Conservation (phyloP, 1,140 invertebrate genomes). For the Drosophila littoralis region DNA sequence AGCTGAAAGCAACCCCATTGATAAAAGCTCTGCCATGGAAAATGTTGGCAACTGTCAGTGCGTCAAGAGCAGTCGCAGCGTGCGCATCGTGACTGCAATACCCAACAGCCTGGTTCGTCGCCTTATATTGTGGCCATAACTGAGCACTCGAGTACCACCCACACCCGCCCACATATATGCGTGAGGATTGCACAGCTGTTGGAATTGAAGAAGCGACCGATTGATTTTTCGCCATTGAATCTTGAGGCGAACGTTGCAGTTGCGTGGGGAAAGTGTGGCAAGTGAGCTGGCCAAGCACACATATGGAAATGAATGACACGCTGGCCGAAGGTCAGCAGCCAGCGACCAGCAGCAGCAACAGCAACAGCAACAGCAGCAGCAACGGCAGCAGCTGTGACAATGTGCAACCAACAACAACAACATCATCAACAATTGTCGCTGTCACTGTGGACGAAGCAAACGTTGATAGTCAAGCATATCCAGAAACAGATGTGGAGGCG, state of each 20-base stretch:
- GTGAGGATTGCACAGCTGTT: conserved; percentile 61
- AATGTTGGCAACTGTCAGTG: conserved; percentile 43
- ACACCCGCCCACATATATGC: conserved; percentile 8
- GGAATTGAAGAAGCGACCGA: conserved; percentile 49
- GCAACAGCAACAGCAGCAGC: not conserved
- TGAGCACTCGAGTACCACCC: conserved; percentile 4
- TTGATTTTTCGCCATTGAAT: conserved; percentile 64
- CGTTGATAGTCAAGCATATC: conserved; percentile 27
- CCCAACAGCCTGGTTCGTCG: not conserved
- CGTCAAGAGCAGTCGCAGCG: conserved; percentile 53
- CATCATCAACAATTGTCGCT: not conserved
- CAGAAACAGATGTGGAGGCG: conserved; percentile 12
- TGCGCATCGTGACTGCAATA: conserved; percentile 35
- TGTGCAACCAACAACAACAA: conserved; percentile 6
- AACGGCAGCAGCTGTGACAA: conserved; percentile 25
- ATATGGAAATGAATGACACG: conserved; percentile 42
- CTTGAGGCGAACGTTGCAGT: not conserved
- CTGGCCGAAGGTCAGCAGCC: conserved; percentile 39
- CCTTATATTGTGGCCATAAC: conserved; percentile 17
- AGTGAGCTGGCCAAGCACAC: conserved; percentile 4
- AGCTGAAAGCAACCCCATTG: conserved; percentile 19
- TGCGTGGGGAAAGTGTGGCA: not conserved
- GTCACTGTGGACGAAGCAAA: not conserved
- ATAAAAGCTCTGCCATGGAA: conserved; percentile 31
- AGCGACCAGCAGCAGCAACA: conserved; percentile 3